Conservation (phyloP, 2,113 vertebrate species). For the Galeopterus variegatus region DNA sequence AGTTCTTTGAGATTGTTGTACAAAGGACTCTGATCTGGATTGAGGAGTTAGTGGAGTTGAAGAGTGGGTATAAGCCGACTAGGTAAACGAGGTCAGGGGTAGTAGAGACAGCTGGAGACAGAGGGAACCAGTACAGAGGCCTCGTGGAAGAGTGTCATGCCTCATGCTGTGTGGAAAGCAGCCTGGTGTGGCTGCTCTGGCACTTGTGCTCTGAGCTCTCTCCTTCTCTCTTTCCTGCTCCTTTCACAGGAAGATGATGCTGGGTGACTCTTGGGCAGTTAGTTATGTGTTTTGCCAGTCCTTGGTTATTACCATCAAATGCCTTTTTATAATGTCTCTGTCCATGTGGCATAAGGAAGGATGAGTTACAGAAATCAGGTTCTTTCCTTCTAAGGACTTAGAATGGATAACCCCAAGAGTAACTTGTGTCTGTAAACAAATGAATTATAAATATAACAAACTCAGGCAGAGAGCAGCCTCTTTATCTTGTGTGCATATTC, state of each 20-base stretch:
- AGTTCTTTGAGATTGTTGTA: background rate
- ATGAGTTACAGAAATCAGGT: background rate
- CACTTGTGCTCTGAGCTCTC: background rate
- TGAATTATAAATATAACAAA: background rate
- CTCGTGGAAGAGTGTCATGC: background rate
- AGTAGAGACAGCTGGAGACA: background rate
- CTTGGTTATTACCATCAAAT: background rate
- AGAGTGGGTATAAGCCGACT: background rate
- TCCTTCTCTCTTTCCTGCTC: background rate
- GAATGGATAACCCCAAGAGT: background rate
- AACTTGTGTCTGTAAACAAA: background rate
- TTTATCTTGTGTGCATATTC: background rate
- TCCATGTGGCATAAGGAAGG: background rate
- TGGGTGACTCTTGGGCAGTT: background rate
- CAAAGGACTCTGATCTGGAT: background rate
- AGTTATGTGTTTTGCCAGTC: background rate
- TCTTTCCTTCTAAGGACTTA: background rate
- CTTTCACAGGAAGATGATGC: background rate
- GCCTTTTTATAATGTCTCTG: background rate
- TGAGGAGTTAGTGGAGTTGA: background rate
- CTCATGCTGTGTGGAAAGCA: rapidly evolving
- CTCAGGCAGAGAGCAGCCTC: background rate
- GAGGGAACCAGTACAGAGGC: background rate
- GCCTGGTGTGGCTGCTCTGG: background rate
- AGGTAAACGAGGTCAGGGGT: background rate